These are phyloP conservation scores for Scomber colias DNA, from an alignment of 2,113 vertebrate genomes.

Conservation along the genomic window DNA sequence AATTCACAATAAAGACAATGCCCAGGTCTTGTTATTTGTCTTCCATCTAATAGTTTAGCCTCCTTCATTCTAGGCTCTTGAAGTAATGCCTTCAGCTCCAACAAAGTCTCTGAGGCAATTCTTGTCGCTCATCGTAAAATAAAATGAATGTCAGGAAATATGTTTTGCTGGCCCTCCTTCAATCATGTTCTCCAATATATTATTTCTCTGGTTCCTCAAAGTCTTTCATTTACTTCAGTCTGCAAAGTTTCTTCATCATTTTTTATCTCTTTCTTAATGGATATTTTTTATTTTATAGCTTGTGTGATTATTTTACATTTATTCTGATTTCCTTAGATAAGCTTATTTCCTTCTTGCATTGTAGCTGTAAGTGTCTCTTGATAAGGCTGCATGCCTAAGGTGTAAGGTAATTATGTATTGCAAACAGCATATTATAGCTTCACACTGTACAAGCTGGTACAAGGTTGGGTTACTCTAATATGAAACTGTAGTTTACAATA, in stretches of 20 bases:
- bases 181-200: conserved; percentile 41
- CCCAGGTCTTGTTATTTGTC: conserved; percentile 47
- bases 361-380: not conserved
- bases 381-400: not conserved
- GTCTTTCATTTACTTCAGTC: conserved; percentile 18
- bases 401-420: not conserved
- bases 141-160: conserved; percentile 56
- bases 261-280: conserved; percentile 6
- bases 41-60: conserved; percentile 35
- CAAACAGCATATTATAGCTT: not conserved
- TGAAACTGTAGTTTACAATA: no score
- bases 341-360: not conserved
- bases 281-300: not conserved
- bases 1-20: conserved; percentile 8
- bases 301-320: not conserved
- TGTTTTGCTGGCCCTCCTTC: conserved; percentile 15
- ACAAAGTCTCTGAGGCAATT: conserved; percentile 44
- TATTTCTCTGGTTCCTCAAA: conserved; percentile 33
- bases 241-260: conserved; percentile 10
- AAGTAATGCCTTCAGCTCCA: conserved; percentile 38
- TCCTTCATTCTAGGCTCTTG: conserved; percentile 13
- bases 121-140: conserved; percentile 50
- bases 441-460: no score
- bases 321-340: not conserved
- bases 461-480: no score